phyloP scores from a whole-genome alignment of 1,140 invertebrate genomes.

The Lordiphosa mommai region DNA sequence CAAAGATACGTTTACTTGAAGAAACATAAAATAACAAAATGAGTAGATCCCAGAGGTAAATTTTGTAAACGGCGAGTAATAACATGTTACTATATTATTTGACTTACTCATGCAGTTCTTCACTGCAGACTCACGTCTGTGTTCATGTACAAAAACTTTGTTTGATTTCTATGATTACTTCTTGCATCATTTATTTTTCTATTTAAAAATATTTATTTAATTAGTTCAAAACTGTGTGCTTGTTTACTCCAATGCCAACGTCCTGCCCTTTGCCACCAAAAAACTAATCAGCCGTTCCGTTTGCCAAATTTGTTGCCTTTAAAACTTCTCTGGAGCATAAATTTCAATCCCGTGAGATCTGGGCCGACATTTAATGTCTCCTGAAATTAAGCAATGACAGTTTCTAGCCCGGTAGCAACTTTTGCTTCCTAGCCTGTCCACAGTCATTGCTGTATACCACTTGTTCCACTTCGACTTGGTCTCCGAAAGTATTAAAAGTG shows the following conservation, averaged over 20 bases:
- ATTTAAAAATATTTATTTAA: background rate
- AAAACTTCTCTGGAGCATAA: slow-evolving; percentile 63
- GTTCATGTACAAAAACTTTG: too few species aligned
- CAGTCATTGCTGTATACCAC: slow-evolving; percentile 39
- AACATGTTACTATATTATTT: too few species aligned
- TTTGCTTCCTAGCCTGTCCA: slow-evolving; percentile 12
- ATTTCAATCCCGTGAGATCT: slow-evolving; percentile 70
- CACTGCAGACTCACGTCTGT: too few species aligned
- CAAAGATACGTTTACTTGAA: too few species aligned
- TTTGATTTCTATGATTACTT: too few species aligned
- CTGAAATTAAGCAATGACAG: slow-evolving; percentile 66
- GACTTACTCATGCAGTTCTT: too few species aligned
- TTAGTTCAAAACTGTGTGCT: background rate
- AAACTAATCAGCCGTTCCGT: slow-evolving; percentile 58
- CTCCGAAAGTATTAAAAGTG: slow-evolving; percentile 73
- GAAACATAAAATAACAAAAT: too few species aligned
- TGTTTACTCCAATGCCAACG: too few species aligned
- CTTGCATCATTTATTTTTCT: too few species aligned
- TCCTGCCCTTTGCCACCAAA: background rate
- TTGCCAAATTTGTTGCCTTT: slow-evolving; percentile 22
- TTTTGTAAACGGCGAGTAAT: too few species aligned
- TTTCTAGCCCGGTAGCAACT: slow-evolving; percentile 7
- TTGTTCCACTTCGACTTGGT: slow-evolving; percentile 38
- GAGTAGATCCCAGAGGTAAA: too few species aligned
- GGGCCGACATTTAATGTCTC: slow-evolving; percentile 53